These are phyloP conservation scores for Hyles euphorbiae DNA, from an alignment of 1,140 invertebrate species.

Conservation along the genomic window DNA sequence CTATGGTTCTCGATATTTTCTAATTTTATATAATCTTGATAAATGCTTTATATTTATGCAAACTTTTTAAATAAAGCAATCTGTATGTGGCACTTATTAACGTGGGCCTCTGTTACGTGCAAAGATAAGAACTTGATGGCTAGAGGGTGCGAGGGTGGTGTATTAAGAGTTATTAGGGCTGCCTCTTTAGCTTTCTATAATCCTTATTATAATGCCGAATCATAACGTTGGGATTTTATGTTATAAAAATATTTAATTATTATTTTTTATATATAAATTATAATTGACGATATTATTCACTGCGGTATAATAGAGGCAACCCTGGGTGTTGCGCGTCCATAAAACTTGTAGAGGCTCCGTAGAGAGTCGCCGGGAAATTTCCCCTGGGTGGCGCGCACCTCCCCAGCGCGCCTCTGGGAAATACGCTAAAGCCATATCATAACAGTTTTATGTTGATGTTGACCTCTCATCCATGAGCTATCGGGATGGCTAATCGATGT, in stretches of 20 bases:
- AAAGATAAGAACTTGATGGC: constrained; percentile 62
- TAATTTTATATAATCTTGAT: too few relatives aligned
- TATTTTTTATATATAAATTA: background rate
- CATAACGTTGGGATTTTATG: too few relatives aligned
- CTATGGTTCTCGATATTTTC: too few relatives aligned
- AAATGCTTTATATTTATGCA: too few relatives aligned
- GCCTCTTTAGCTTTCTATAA: background rate
- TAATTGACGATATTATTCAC: background rate
- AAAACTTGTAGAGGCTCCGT: constrained; percentile 70
- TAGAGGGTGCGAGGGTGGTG: constrained; percentile 21
- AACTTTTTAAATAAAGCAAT: too few relatives aligned
- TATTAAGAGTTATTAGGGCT: constrained; percentile 22
- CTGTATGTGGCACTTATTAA: too few relatives aligned
- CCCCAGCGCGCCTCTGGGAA: constrained; percentile 56
- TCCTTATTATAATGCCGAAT: too few relatives aligned
- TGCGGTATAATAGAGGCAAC: constrained; percentile 9
- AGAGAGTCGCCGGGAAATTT: constrained; percentile 68
- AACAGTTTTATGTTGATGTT: constrained; percentile 73
- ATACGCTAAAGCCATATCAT: constrained; percentile 71
- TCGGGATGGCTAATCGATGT: constrained; percentile 15
- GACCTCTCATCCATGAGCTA: constrained; percentile 41
- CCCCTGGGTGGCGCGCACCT: constrained; percentile 63
- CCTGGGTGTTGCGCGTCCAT: constrained; percentile 61
- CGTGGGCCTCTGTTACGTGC: constrained; percentile 39
- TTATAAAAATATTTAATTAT: background rate